Percentiles rank a stretch among this genome's conserved stretches.
These are phyloP conservation scores for Spicauda simplicius DNA, from an alignment of 2,888 invertebrate genomes.

Conservation along the genomic window DNA sequence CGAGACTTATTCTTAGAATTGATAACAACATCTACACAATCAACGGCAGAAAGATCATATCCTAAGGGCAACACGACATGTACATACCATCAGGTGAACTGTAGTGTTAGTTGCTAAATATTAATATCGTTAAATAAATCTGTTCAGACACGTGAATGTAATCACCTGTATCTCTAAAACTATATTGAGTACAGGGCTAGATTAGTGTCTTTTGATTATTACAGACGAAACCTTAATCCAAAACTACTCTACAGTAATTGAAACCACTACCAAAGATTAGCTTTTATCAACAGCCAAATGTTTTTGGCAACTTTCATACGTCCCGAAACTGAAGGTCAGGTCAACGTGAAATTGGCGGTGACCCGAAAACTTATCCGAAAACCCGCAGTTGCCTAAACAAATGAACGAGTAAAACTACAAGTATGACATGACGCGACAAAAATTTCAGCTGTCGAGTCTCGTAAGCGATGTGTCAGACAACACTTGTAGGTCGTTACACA, in stretches of 20 bases:
- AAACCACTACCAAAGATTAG: too few relatives aligned
- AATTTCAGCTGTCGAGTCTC: constrained; percentile 3
- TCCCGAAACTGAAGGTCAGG: not conserved
- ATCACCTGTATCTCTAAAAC: too few relatives aligned
- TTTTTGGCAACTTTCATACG: not conserved
- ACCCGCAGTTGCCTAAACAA: not conserved
- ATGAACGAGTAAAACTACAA: not conserved
- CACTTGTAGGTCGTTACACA: constrained; percentile 11
- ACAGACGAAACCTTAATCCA: not conserved
- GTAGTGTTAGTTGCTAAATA: too few relatives aligned
- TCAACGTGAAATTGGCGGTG: not conserved
- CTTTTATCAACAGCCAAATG: too few relatives aligned
- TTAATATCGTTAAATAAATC: too few relatives aligned
- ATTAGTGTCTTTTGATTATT: not conserved
- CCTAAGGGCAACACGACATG: too few relatives aligned
- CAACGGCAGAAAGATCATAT: too few relatives aligned
- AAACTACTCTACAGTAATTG: not conserved
- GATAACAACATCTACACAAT: too few relatives aligned
- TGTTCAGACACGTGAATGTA: too few relatives aligned
- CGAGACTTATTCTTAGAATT: too few relatives aligned
- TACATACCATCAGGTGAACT: too few relatives aligned
- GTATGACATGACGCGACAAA: not conserved
- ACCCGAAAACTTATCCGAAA: not conserved
- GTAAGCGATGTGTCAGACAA: not conserved
- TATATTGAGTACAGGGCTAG: too few relatives aligned